phyloP scores from a whole-genome alignment of 2,888 invertebrate species.

The Lypha dubia region DNA sequence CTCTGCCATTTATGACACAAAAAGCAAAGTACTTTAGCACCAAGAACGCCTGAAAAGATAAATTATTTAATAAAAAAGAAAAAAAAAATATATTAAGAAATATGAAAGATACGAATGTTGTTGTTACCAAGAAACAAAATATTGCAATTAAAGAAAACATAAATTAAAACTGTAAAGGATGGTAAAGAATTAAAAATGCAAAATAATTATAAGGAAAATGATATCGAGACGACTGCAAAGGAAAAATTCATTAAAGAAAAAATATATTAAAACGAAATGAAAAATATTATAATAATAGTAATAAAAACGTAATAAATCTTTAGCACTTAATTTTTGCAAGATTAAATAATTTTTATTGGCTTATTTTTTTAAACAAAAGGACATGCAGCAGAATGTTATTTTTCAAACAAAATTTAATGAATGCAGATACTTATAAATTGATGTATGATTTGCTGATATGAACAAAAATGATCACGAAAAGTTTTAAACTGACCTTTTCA shows the following conservation, averaged over 20 bases:
- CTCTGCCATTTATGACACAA: not conserved
- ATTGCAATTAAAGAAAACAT: slow-evolving; percentile 5
- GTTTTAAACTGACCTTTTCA: too few species aligned
- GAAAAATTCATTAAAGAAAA: not conserved
- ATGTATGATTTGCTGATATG: too few species aligned
- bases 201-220: not conserved
- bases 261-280: too few species aligned
- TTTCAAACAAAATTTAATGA: too few species aligned
- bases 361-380: too few species aligned
- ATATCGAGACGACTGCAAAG: not conserved
- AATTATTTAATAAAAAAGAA: slow-evolving; percentile 38
- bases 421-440: not conserved
- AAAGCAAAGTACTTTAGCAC: not conserved
- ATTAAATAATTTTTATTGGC: too few species aligned
- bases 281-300: too few species aligned
- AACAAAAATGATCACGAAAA: too few species aligned
- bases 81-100: not conserved
- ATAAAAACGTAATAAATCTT: too few species aligned
- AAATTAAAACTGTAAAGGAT: slow-evolving; percentile 29
- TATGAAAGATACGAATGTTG: slow-evolving; percentile 20
- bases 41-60: slow-evolving; percentile 29
- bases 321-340: too few species aligned
- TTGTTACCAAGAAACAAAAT: not conserved
- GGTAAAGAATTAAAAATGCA: not conserved
- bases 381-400: too few species aligned